Conservation (phyloP, 2,888 invertebrate species). For the Patella depressa region DNA sequence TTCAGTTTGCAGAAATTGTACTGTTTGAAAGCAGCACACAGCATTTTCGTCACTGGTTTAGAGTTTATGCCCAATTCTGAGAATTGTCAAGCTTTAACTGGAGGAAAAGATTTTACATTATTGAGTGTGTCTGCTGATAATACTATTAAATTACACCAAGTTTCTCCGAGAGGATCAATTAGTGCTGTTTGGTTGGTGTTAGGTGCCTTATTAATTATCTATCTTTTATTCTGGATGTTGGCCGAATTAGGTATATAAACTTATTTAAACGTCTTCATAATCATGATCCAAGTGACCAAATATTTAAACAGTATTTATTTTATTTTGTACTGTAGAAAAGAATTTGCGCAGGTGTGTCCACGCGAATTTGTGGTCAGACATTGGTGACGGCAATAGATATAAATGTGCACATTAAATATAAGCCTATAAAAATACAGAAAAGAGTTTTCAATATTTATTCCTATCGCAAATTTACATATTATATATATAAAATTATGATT, state of each 20-base stretch:
- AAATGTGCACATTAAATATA: too few relatives aligned
- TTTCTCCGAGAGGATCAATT: conserved; percentile 54
- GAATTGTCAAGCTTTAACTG: conserved; percentile 60
- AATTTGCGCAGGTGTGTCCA: too few relatives aligned
- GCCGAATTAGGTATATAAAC: conserved; percentile 56
- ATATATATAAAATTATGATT: too few relatives aligned
- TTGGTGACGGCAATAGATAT: too few relatives aligned
- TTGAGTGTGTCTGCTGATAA: conserved; percentile 97
- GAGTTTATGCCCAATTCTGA: conserved; percentile 84
- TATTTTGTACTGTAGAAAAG: too few relatives aligned
- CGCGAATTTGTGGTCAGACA: too few relatives aligned
- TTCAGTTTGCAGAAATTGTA: conserved; percentile 92
- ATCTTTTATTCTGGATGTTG: conserved; percentile 60
- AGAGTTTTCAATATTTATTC: too few relatives aligned
- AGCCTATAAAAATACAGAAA: too few relatives aligned
- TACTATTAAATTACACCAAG: conserved; percentile 69
- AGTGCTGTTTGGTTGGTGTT: conserved; percentile 51
- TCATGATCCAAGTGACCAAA: too few relatives aligned
- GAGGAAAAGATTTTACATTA: conserved; percentile 83
- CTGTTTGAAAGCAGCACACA: conserved; percentile 88
- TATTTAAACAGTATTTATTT: too few relatives aligned
- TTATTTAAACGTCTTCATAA: too few relatives aligned
- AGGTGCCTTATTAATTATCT: conserved; percentile 51
- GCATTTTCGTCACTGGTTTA: conserved; percentile 96
- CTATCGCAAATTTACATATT: too few relatives aligned